Conservation (phyloP, 2,888 invertebrate species). For the Mamestra brassicae region DNA sequence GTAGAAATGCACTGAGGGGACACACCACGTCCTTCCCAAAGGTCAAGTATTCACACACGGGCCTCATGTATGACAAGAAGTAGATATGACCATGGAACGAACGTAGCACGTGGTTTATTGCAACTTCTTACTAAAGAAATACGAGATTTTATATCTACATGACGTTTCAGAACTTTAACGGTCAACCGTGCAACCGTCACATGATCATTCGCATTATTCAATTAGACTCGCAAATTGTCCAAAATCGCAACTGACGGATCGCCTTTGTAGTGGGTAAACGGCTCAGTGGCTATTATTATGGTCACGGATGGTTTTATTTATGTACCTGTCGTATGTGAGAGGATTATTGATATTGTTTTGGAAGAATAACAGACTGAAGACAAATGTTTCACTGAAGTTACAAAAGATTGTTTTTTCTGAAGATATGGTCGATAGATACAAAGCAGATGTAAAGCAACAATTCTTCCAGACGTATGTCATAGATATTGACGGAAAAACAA, state of each 20-base stretch:
- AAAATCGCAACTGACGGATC: conserved; percentile 73
- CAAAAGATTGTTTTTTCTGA: neutral
- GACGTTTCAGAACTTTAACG: conserved; percentile 18
- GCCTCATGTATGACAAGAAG: neutral
- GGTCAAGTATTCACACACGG: neutral
- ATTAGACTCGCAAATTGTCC: conserved; percentile 75
- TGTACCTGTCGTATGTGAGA: conserved; percentile 28
- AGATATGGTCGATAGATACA: neutral
- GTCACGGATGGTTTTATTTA: conserved; percentile 57
- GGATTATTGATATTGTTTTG: conserved; percentile 17
- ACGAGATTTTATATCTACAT: neutral
- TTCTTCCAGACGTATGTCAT: neutral
- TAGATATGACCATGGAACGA: neutral
- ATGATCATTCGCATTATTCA: conserved; percentile 74
- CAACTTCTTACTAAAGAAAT: neutral
- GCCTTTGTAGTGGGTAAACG: conserved; percentile 74
- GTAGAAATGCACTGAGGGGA: neutral
- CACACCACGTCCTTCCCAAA: neutral
- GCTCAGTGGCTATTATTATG: conserved; percentile 42
- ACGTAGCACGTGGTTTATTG: neutral
- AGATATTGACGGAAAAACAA: neutral
- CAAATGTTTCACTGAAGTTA: conserved; percentile 7
- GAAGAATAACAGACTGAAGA: neutral
- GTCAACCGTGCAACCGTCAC: conserved; percentile 50
- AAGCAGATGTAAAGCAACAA: neutral